Conservation (phyloP, 2,113 vertebrate species). For the Zosterops japonicus region DNA sequence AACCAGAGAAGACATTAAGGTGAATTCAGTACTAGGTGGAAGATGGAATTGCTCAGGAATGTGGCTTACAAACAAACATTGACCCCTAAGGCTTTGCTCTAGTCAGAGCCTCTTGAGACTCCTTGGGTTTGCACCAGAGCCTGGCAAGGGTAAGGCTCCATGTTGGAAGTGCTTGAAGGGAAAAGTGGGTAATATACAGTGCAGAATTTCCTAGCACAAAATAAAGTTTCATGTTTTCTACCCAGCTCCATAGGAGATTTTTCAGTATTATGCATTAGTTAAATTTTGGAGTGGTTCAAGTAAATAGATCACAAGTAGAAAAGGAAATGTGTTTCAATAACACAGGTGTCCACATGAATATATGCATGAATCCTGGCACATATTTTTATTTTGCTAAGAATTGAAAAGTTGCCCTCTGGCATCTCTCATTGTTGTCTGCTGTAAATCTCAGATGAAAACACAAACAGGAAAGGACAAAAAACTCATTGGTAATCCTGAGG, state of each 20-base stretch:
- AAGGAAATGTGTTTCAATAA: slow-evolving; percentile 52
- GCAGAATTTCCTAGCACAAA: neutral
- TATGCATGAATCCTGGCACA: slow-evolving; percentile 51
- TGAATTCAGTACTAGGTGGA: neutral
- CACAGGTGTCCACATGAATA: slow-evolving; percentile 66
- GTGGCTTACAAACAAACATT: neutral
- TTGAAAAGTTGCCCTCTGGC: slow-evolving; percentile 56
- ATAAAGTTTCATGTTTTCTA: neutral
- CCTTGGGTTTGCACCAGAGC: neutral
- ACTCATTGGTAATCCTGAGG: neutral
- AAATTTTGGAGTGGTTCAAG: slow-evolving; percentile 14
- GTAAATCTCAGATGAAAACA: slow-evolving; percentile 9
- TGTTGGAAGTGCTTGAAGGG: neutral
- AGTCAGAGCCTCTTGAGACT: neutral
- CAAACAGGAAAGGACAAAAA: slow-evolving; percentile 26
- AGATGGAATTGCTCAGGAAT: neutral
- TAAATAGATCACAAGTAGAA: slow-evolving; percentile 46
- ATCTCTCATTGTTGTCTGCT: slow-evolving; percentile 22
- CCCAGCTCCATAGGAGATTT: neutral
- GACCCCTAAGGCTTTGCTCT: neutral
- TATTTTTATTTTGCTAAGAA: slow-evolving; percentile 57
- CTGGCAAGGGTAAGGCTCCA: neutral
- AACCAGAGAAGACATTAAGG: neutral
- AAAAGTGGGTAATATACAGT: neutral
- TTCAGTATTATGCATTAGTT: slow-evolving; percentile 20